Evolutionary conservation across 2,797 vertebrate species (phyloP).

Genomic region (Onychomys leucogaster): DNA sequence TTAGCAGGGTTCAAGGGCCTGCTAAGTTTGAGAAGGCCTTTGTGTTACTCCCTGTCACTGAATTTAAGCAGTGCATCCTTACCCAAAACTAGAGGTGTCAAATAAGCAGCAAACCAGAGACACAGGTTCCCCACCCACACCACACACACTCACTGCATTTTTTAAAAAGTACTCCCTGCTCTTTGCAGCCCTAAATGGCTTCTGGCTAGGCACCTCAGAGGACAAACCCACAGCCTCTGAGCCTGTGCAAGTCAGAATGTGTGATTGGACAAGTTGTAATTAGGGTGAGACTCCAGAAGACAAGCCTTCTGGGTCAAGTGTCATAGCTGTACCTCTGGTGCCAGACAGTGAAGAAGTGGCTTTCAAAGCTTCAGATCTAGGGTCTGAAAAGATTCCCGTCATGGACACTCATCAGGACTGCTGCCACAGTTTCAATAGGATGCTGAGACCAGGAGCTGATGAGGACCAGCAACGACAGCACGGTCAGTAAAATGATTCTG

Average conservation of each 20-base stretch:
- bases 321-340: background rate
- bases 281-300: background rate
- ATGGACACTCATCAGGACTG: too few relatives aligned
- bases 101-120: background rate
- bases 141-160: background rate
- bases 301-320: too few relatives aligned
- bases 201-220: too few relatives aligned
- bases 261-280: background rate
- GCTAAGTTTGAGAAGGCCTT: background rate
- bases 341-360: fast-evolving
- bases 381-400: background rate
- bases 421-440: too few relatives aligned
- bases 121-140: background rate
- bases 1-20: too few relatives aligned
- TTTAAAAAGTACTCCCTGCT: background rate
- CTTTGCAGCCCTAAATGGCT: too few relatives aligned
- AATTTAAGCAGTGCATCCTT: background rate
- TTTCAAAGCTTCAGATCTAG: background rate
- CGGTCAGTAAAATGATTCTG: too few relatives aligned
- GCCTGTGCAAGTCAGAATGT: background rate
- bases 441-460: background rate
- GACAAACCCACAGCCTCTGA: background rate
- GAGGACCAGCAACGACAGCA: too few relatives aligned
- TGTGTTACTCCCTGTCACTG: too few relatives aligned
- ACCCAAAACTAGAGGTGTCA: background rate